phyloP scores from a whole-genome alignment of 2,888 invertebrate genomes.

The Xiphydria camelus region DNA sequence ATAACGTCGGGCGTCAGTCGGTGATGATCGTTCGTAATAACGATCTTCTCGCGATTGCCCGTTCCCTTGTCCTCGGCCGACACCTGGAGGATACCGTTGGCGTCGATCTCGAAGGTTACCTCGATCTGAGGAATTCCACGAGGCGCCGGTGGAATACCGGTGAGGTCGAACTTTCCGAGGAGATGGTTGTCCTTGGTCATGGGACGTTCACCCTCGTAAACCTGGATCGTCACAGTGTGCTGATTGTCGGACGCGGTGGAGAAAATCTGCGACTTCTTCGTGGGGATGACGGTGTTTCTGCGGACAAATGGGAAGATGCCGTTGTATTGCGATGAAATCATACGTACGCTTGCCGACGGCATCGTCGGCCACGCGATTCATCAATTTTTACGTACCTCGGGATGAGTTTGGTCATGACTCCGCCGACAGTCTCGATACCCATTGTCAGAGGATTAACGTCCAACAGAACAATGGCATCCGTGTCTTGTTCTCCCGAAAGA shows the following conservation, averaged over 20 bases:
- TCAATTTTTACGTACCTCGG: slow-evolving; percentile 59
- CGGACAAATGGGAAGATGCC: no score
- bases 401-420: slow-evolving; percentile 99
- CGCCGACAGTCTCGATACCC: slow-evolving; percentile 99
- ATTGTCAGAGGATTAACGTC: slow-evolving; percentile 98
- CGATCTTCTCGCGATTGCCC: slow-evolving; percentile 97
- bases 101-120: slow-evolving; percentile 93
- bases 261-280: slow-evolving; percentile 99
- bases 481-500: slow-evolving; percentile 95
- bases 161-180: slow-evolving; percentile 96
- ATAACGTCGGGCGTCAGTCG: slow-evolving; percentile 97
- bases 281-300: slow-evolving; percentile 97
- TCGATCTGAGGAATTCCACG: slow-evolving; percentile 93
- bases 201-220: slow-evolving; percentile 98
- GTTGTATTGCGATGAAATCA: neutral
- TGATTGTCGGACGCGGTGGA: slow-evolving; percentile 99
- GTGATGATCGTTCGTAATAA: slow-evolving; percentile 98
- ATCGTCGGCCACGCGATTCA: neutral
- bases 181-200: slow-evolving; percentile 99
- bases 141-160: slow-evolving; percentile 94
- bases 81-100: slow-evolving; percentile 92
- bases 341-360: no score
- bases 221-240: slow-evolving; percentile 95
- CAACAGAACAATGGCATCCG: slow-evolving; percentile 92
- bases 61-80: slow-evolving; percentile 99